A percentile compares a stretch with the other conserved stretches of the same genome.
Evolutionary conservation across 2,113 vertebrate species (phyloP).

Genomic region (Bubo bubo): DNA sequence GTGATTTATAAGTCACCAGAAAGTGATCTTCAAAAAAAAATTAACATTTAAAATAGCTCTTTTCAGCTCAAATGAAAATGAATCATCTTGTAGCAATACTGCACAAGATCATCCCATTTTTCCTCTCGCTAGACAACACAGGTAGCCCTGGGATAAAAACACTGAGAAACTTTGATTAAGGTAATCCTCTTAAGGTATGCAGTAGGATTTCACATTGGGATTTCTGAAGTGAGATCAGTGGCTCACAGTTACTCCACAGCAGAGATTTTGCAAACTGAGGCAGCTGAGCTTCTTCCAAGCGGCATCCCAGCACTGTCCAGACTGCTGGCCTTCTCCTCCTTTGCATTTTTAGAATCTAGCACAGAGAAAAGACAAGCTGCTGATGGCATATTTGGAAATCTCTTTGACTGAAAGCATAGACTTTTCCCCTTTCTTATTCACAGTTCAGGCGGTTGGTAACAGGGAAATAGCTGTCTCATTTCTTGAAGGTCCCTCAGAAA

Average conservation of each 20-base stretch:
- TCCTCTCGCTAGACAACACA: background rate
- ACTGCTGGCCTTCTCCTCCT: background rate
- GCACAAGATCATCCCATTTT: background rate
- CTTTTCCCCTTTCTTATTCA: background rate
- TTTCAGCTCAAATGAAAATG: background rate
- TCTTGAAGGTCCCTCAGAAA: constrained; percentile 25
- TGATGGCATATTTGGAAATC: constrained; percentile 3
- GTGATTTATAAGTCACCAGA: background rate
- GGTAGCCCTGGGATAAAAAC: background rate
- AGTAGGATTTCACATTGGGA: background rate
- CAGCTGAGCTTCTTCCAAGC: background rate
- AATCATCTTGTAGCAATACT: background rate
- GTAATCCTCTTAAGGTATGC: background rate
- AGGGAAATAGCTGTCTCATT: constrained; percentile 16
- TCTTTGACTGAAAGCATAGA: background rate
- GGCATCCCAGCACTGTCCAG: background rate
- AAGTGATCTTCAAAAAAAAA: background rate
- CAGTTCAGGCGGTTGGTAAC: background rate
- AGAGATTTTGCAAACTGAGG: background rate
- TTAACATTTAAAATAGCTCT: background rate
- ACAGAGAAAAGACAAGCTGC: background rate
- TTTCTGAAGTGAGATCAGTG: background rate
- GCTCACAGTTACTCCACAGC: background rate
- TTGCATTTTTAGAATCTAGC: background rate
- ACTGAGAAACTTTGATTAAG: background rate